Percentiles rank a stretch among this genome's conserved stretches.
Evolutionary conservation across 2,888 invertebrate genomes (phyloP).

Genomic region (Sminthurinus aureus): DNA sequence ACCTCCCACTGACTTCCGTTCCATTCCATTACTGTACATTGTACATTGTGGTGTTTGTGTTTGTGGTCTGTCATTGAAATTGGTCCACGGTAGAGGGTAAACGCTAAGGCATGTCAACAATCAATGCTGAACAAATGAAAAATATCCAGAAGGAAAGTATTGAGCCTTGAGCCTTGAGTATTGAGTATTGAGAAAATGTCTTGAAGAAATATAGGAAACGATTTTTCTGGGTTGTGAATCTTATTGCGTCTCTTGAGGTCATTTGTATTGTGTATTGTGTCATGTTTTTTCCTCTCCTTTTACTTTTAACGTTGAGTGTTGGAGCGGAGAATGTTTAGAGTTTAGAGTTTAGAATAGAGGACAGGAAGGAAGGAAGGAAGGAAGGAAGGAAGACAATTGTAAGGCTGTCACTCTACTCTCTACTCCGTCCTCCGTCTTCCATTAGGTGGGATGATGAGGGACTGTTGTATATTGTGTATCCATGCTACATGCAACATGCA

Average conservation of each 20-base stretch:
- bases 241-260: constrained; percentile 2
- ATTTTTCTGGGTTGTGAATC: background rate
- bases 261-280: constrained; percentile 6
- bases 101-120: background rate
- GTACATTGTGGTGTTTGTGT: no score
- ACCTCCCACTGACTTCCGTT: background rate
- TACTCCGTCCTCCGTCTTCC: no score
- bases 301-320: background rate
- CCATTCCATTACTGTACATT: background rate
- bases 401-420: background rate
- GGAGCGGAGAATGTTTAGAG: background rate
- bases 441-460: background rate
- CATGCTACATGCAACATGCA: no score
- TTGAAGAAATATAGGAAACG: background rate
- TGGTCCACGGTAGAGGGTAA: no score
- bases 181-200: background rate
- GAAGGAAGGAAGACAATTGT: background rate
- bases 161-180: no score
- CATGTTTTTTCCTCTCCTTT: background rate
- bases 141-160: background rate
- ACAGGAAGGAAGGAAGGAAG: background rate
- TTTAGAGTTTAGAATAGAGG: background rate
- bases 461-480: no score
- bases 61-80: no score
- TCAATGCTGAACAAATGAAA: background rate